phyloP scores from a whole-genome alignment of 2,888 invertebrate species.

The Watsonalla binaria region DNA sequence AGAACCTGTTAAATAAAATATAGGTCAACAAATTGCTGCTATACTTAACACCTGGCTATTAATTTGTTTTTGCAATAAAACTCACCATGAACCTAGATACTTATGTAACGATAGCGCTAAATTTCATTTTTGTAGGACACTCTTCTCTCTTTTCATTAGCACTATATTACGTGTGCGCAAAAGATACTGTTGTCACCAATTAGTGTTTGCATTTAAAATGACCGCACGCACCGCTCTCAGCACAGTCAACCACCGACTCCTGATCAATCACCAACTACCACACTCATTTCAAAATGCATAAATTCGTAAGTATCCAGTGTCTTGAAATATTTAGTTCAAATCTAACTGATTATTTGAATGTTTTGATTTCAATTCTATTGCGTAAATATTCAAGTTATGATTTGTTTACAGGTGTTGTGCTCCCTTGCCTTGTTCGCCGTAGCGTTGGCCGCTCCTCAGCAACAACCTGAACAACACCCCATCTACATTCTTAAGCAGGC shows the following conservation, averaged over 20 bases:
- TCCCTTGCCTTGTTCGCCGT: conserved; percentile 48
- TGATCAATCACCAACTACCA: conserved; percentile 26
- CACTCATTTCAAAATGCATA: conserved; percentile 47
- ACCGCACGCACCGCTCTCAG: conserved; percentile 14
- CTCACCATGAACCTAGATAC: conserved; percentile 19
- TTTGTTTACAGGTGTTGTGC: conserved; percentile 38
- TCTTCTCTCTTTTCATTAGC: conserved; percentile 57
- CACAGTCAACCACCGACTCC: conserved; percentile 45
- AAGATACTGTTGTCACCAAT: conserved; percentile 56
- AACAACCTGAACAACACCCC: conserved; percentile 31
- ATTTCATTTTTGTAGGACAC: conserved; percentile 38
- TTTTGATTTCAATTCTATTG: neutral
- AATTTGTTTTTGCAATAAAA: conserved; percentile 26
- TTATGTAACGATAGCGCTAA: conserved; percentile 38
- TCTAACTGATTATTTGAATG: neutral
- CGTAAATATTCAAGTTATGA: conserved; percentile 2
- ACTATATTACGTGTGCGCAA: conserved; percentile 44
- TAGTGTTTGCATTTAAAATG: conserved; percentile 50
- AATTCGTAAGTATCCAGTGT: conserved; percentile 45
- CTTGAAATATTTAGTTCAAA: neutral
- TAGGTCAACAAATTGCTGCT: neutral
- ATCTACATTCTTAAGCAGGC: conserved; percentile 59
- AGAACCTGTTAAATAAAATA: conserved; percentile 64
- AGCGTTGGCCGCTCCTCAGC: conserved; percentile 46
- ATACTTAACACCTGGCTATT: conserved; percentile 7